These are phyloP conservation scores for Myotis planiceps DNA, from an alignment of 2,797 vertebrate species.

Conservation along the genomic window DNA sequence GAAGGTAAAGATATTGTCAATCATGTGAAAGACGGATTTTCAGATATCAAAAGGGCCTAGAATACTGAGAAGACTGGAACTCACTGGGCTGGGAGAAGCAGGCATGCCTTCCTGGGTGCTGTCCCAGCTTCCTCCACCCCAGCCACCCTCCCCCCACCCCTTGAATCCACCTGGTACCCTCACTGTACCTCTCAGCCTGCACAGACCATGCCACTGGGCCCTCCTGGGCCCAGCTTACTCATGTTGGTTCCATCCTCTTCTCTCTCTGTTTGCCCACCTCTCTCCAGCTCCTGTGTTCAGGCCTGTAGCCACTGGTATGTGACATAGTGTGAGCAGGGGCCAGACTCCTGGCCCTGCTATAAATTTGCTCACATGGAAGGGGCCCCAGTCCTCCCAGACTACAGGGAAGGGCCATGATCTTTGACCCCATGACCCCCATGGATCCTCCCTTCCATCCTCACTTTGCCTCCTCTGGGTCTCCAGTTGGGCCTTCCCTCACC, in stretches of 20 bases:
- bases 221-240: background rate
- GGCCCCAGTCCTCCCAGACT: background rate
- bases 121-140: background rate
- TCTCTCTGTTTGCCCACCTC: background rate
- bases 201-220: rapidly evolving
- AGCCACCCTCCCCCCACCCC: background rate
- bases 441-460: background rate
- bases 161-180: background rate
- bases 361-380: background rate
- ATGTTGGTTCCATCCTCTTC: background rate
- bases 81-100: background rate
- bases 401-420: background rate
- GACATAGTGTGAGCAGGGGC: background rate
- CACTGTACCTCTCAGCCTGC: background rate
- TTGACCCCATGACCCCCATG: background rate
- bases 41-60: background rate
- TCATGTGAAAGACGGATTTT: background rate
- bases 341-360: background rate
- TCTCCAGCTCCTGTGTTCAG: background rate
- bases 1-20: constrained; percentile 6
- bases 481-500: background rate
- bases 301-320: background rate
- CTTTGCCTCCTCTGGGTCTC: background rate
- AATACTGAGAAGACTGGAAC: background rate
- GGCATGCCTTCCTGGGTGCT: too few species aligned